Evolutionary conservation across 2,797 vertebrate species (phyloP).

Genomic region (Acanthurus leucopareius): DNA sequence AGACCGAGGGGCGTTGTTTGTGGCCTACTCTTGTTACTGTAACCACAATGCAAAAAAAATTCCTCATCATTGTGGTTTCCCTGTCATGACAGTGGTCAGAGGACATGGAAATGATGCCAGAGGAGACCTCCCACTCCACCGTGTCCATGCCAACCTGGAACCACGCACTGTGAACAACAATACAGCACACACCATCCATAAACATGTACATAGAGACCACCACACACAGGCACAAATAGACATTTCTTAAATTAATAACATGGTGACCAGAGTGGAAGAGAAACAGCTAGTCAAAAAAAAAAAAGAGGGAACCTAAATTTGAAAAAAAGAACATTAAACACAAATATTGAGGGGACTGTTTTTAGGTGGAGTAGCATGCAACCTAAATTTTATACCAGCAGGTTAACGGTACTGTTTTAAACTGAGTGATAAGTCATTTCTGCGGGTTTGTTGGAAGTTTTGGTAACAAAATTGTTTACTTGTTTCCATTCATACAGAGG

Average conservation of each 20-base stretch:
- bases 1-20: constrained; percentile 67
- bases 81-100: constrained; percentile 66
- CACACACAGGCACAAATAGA: constrained; percentile 11
- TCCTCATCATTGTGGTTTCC: constrained; percentile 74
- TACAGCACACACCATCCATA: constrained; percentile 31
- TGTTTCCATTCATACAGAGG: background rate
- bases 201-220: constrained; percentile 41
- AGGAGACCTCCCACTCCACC: constrained; percentile 56
- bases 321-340: background rate
- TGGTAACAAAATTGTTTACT: background rate
- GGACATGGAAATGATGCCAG: constrained; percentile 60
- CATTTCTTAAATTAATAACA: too few species aligned
- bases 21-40: constrained; percentile 60
- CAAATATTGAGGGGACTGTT: background rate
- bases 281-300: too few species aligned
- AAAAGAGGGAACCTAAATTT: background rate
- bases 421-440: background rate
- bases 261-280: background rate
- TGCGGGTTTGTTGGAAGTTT: background rate
- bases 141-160: constrained; percentile 51
- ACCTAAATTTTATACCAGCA: too few species aligned
- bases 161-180: constrained; percentile 42
- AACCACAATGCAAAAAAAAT: constrained; percentile 61
- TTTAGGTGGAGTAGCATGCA: background rate
- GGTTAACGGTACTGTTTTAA: background rate